Conservation (phyloP, 2,888 invertebrate species). For the Ceratothoa steindachneri region DNA sequence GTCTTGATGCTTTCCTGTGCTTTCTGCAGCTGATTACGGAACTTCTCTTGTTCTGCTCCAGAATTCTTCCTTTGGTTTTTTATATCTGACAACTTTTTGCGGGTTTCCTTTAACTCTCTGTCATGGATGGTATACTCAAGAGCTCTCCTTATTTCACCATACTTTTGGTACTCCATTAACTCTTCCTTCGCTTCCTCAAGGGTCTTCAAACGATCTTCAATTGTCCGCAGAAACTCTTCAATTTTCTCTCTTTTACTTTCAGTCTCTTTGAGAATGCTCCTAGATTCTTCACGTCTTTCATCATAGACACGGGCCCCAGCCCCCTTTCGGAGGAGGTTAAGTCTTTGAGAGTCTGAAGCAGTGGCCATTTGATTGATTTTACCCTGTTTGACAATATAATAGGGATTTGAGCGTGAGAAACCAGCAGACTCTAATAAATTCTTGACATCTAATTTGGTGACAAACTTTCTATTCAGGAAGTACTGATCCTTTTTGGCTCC, state of each 20-base stretch:
- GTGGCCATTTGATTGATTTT: slow-evolving; percentile 99
- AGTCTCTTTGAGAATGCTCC: slow-evolving; percentile 74
- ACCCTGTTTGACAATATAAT: slow-evolving; percentile 95
- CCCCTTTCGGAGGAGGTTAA: slow-evolving; percentile 91
- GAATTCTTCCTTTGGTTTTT: slow-evolving; percentile 72
- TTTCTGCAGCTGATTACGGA: slow-evolving; percentile 68
- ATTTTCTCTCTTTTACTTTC: slow-evolving; percentile 81
- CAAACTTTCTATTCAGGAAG: slow-evolving; percentile 96
- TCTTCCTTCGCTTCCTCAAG: slow-evolving; percentile 98
- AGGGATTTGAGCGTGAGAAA: slow-evolving; percentile 97
- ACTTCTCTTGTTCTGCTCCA: slow-evolving; percentile 76
- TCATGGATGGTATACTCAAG: slow-evolving; percentile 98
- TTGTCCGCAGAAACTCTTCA: slow-evolving; percentile 90
- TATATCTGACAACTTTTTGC: slow-evolving; percentile 83
- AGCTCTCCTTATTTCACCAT: slow-evolving; percentile 90
- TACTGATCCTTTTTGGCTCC: slow-evolving; percentile 99
- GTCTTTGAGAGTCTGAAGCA: slow-evolving; percentile 91
- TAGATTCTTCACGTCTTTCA: slow-evolving; percentile 94
- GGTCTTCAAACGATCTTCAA: slow-evolving; percentile 91
- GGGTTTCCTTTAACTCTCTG: slow-evolving; percentile 88
- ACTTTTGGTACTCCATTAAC: slow-evolving; percentile 95
- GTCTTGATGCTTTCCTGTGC: slow-evolving; percentile 69
- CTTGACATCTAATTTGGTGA: slow-evolving; percentile 93
- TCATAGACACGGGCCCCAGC: slow-evolving; percentile 97
- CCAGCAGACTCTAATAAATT: slow-evolving; percentile 97